Percentiles rank a stretch among this genome's conserved stretches.
These are phyloP conservation scores for Bombus consobrinus DNA, from an alignment of 1,140 invertebrate species.

Conservation along the genomic window DNA sequence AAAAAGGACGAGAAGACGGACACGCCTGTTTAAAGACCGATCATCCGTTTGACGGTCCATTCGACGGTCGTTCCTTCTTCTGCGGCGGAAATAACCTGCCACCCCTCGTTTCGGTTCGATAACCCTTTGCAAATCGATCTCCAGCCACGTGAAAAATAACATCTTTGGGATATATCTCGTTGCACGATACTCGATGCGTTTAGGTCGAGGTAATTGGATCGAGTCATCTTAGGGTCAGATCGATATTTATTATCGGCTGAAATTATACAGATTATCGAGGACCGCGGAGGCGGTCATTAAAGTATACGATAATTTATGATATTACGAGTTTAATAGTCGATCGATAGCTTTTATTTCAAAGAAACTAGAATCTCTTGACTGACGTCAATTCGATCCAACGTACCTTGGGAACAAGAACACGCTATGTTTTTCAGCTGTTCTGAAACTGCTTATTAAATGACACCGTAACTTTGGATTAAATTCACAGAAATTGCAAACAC, in stretches of 20 bases:
- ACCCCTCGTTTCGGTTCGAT: not conserved
- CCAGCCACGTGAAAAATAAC: not conserved
- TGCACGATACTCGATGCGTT: not conserved
- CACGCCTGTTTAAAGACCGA: constrained; percentile 78
- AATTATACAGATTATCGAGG: not conserved
- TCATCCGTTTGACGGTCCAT: constrained; percentile 20
- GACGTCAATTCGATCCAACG: not conserved
- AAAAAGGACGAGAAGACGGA: constrained; percentile 81
- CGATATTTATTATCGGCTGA: not conserved
- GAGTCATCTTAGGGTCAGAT: too few relatives aligned
- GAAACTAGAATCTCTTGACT: not conserved
- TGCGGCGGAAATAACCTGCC: constrained; percentile 32
- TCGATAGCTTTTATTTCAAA: not conserved
- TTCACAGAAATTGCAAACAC: not conserved
- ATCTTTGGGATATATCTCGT: not conserved
- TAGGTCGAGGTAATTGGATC: not conserved
- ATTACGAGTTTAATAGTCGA: constrained; percentile 1
- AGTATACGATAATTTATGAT: not conserved
- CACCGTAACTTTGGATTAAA: not conserved
- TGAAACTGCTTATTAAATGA: not conserved
- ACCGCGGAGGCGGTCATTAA: not conserved
- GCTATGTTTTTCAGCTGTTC: not conserved
- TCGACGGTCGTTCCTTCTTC: constrained; percentile 31
- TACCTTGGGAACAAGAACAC: not conserved
- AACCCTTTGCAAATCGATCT: constrained; percentile 29